phyloP scores from a whole-genome alignment of 2,888 invertebrate species.

The Euspilapteryx auroguttella region DNA sequence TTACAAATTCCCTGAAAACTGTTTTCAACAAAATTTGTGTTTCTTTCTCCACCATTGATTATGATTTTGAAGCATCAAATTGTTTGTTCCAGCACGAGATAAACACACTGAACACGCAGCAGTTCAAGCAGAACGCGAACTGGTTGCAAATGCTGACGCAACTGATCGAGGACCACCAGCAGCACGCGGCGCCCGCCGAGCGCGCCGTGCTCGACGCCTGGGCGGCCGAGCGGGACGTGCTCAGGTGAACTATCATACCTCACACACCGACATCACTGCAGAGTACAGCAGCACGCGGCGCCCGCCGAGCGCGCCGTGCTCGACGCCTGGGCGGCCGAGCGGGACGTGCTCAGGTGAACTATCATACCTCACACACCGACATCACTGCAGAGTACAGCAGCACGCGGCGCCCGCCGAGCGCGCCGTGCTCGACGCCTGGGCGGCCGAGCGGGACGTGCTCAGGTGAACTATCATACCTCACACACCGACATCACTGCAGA shows the following conservation, averaged over 20 bases:
- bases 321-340: constrained; percentile 77
- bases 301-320: constrained; percentile 68
- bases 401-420: constrained; percentile 70
- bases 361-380: not conserved
- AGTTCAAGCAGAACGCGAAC: constrained; percentile 86
- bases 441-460: constrained; percentile 75
- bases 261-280: not conserved
- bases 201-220: constrained; percentile 70
- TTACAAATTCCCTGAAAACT: no score
- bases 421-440: constrained; percentile 74
- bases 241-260: constrained; percentile 56
- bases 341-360: constrained; percentile 72
- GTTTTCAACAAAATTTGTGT: no score
- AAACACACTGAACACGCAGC: constrained; percentile 77
- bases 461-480: constrained; percentile 45
- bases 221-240: constrained; percentile 77
- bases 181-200: constrained; percentile 71
- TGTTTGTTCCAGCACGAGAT: constrained; percentile 89
- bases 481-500: not conserved
- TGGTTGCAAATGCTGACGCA: constrained; percentile 92
- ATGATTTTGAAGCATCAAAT: no score
- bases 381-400: constrained; percentile 57
- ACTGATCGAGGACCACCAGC: constrained; percentile 87
- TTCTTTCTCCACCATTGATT: no score
- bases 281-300: constrained; percentile 71